A percentile compares a stretch with the other conserved stretches of the same genome.
phyloP scores from a whole-genome alignment of 2,113 vertebrate species.

The Trichomycterus rosablanca region DNA sequence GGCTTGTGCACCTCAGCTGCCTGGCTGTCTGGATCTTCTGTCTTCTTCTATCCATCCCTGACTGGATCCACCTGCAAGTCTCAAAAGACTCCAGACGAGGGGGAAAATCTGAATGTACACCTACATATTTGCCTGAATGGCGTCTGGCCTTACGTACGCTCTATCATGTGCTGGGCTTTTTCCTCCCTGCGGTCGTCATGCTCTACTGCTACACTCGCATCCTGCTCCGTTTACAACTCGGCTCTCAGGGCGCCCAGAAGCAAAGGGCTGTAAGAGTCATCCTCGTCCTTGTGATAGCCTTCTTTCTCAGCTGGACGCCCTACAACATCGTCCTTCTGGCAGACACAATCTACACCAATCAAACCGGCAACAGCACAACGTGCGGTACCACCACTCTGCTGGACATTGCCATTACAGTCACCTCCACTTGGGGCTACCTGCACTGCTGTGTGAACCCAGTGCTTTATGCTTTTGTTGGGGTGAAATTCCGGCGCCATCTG shows the following conservation, averaged over 20 bases:
- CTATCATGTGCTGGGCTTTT: slow-evolving; percentile 71
- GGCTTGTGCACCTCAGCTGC: slow-evolving; percentile 61
- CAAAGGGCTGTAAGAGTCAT: slow-evolving; percentile 75
- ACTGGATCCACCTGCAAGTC: slow-evolving; percentile 64
- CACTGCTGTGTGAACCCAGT: slow-evolving; percentile 86
- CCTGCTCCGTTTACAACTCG: slow-evolving; percentile 59
- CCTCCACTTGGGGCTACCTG: slow-evolving; percentile 67
- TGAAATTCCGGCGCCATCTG: slow-evolving; percentile 77
- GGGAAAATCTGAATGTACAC: slow-evolving; percentile 55
- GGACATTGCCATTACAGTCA: slow-evolving; percentile 58
- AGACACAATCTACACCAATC: slow-evolving; percentile 58
- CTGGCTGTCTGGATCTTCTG: slow-evolving; percentile 71
- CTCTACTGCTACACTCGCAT: slow-evolving; percentile 77
- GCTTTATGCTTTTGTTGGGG: slow-evolving; percentile 80
- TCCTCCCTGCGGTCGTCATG: slow-evolving; percentile 71
- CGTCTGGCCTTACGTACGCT: slow-evolving; percentile 50
- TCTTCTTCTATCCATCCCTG: slow-evolving; percentile 72
- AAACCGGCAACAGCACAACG: slow-evolving; percentile 1
- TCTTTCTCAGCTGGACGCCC: slow-evolving; percentile 81
- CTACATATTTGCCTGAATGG: slow-evolving; percentile 49
- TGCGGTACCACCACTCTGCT: slow-evolving; percentile 49
- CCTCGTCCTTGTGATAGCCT: slow-evolving; percentile 70
- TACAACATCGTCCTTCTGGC: slow-evolving; percentile 73
- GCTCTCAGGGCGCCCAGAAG: slow-evolving; percentile 69
- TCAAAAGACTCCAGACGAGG: slow-evolving; percentile 34